Evolutionary conservation across 2,113 vertebrate genomes (phyloP).

Genomic region (Axis porcinus): DNA sequence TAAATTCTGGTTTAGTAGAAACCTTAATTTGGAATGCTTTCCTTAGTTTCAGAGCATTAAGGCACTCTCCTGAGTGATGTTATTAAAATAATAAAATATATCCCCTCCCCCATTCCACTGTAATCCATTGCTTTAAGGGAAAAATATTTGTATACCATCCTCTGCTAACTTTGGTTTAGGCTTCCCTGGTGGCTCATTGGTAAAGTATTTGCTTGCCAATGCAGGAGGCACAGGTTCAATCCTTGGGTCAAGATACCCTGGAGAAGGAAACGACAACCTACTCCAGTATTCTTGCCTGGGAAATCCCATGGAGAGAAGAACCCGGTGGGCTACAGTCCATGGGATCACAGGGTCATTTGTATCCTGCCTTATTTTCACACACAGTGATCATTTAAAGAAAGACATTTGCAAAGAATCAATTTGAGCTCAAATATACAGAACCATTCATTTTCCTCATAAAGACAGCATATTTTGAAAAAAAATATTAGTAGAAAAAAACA

Average conservation of each 20-base stretch:
- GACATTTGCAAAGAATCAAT: neutral
- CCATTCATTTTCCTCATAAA: neutral
- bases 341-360: neutral
- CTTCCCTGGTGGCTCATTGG: neutral
- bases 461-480: neutral
- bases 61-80: neutral
- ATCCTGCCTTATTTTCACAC: neutral
- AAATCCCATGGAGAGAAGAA: neutral
- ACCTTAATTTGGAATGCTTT: neutral
- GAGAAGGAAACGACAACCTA: neutral
- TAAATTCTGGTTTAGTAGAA: neutral
- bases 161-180: neutral
- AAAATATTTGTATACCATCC: neutral
- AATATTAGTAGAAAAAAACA: neutral
- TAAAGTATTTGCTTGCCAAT: neutral
- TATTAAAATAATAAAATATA: neutral
- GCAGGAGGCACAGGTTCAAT: neutral
- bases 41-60: neutral
- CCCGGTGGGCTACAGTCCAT: fast-evolving
- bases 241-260: neutral
- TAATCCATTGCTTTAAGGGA: neutral
- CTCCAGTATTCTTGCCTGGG: neutral
- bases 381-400: neutral
- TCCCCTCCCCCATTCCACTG: neutral
- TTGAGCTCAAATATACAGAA: neutral